These are phyloP conservation scores for Phrynosoma platyrhinos DNA, from an alignment of 2,113 vertebrate species.

Conservation along the genomic window DNA sequence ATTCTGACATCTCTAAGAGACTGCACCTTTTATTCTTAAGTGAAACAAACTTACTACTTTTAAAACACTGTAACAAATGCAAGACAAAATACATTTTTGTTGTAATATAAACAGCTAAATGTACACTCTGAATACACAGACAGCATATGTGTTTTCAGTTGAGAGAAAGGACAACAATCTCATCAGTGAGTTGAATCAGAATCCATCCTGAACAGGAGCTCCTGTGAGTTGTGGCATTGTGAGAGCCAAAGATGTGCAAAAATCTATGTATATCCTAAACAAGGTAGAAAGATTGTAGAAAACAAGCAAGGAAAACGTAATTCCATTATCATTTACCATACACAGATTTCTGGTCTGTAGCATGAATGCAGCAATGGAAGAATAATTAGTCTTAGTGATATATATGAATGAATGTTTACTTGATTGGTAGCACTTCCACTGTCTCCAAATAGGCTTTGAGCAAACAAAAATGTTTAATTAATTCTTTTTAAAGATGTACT, in stretches of 20 bases:
- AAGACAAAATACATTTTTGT: too few relatives aligned
- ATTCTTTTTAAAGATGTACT: not conserved
- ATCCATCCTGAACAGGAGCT: not conserved
- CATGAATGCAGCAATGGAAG: not conserved
- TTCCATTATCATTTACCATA: not conserved
- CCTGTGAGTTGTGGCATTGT: too few relatives aligned
- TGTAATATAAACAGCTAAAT: too few relatives aligned
- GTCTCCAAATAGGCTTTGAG: not conserved
- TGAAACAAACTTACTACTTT: not conserved
- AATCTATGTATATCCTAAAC: not conserved
- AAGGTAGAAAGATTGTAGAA: not conserved
- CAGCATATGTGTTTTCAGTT: not conserved
- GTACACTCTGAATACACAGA: not conserved
- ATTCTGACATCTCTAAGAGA: not conserved
- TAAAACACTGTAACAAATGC: not conserved
- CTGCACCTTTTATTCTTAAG: not conserved
- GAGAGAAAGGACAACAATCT: not conserved
- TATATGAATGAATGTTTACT: not conserved
- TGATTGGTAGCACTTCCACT: not conserved
- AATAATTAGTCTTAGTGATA: not conserved
- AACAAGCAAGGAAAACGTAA: not conserved
- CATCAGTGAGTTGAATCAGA: not conserved
- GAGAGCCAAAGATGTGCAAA: not conserved
- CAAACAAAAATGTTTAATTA: not conserved
- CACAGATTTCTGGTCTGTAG: not conserved